phyloP scores from a whole-genome alignment of 2,888 invertebrate species.

The Drosophila gaucha region DNA sequence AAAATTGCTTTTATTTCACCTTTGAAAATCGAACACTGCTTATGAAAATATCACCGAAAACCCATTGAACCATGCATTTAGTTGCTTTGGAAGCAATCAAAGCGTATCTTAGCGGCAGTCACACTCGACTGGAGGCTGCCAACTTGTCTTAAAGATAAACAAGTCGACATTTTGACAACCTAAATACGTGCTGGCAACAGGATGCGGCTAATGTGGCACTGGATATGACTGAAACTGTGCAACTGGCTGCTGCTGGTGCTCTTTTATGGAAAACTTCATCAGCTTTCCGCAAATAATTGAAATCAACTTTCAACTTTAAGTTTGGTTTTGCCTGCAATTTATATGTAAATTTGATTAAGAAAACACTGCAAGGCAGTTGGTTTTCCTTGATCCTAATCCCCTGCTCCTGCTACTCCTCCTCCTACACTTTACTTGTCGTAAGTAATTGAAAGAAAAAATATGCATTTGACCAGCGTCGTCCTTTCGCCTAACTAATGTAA shows the following conservation, averaged over 20 bases:
- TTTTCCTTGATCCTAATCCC: constrained; percentile 17
- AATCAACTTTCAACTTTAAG: constrained; percentile 67
- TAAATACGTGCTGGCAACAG: constrained; percentile 44
- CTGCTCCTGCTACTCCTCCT: no score
- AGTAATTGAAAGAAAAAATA: constrained; percentile 74
- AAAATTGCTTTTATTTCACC: background rate
- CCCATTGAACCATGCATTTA: background rate
- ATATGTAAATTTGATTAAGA: constrained; percentile 78
- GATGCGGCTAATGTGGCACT: constrained; percentile 48
- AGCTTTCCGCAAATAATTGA: constrained; percentile 77
- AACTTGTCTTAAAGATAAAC: constrained; percentile 66
- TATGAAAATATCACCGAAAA: background rate
- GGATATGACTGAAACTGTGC: constrained; percentile 20
- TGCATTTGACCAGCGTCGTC: constrained; percentile 70
- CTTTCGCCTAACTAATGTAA: constrained; percentile 70
- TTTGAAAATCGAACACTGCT: background rate
- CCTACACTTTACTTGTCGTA: constrained; percentile 23
- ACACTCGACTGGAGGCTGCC: background rate
- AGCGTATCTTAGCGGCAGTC: background rate
- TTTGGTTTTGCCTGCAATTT: constrained; percentile 66
- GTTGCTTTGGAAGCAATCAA: constrained; percentile 4
- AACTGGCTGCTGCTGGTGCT: constrained; percentile 21
- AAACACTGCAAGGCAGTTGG: constrained; percentile 58
- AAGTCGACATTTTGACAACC: constrained; percentile 75
- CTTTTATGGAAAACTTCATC: constrained; percentile 56